Evolutionary conservation across 2,888 invertebrate species (phyloP).

Genomic region (Homarus gammarus): DNA sequence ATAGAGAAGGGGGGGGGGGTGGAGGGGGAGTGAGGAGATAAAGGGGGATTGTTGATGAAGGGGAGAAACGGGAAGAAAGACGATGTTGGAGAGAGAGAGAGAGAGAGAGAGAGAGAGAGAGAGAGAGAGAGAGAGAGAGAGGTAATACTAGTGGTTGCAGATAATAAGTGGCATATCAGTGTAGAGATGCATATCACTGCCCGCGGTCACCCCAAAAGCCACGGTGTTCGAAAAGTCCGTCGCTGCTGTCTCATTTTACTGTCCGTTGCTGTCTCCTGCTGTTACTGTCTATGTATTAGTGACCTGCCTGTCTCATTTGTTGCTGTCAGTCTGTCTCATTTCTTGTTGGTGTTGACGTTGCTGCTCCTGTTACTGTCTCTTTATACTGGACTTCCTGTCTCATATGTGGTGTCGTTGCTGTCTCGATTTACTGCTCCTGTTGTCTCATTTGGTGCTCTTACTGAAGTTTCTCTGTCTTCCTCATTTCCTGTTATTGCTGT

Average conservation of each 20-base stretch:
- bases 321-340: neutral
- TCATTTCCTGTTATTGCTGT: too few species aligned
- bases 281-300: neutral
- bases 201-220: too few species aligned
- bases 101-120: slow-evolving; percentile 22
- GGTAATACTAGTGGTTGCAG: too few species aligned
- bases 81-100: neutral
- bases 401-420: too few species aligned
- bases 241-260: too few species aligned
- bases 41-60: slow-evolving; percentile 11
- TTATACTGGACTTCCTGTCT: too few species aligned
- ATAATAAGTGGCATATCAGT: too few species aligned
- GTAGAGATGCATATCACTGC: too few species aligned
- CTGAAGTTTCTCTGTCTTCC: too few species aligned
- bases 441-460: neutral
- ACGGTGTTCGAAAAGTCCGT: too few species aligned
- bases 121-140: slow-evolving; percentile 8
- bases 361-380: neutral
- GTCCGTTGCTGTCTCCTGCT: neutral
- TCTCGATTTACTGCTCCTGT: too few species aligned
- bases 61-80: slow-evolving; percentile 13
- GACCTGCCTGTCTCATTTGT: neutral
- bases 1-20: slow-evolving; percentile 11
- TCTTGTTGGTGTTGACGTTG: neutral
- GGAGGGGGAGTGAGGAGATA: slow-evolving; percentile 26